Evolutionary conservation across 2,888 invertebrate genomes (phyloP), one percentile per base, ranked within the genome.

Genomic region (Agonopterix alstromeriana): DNA sequence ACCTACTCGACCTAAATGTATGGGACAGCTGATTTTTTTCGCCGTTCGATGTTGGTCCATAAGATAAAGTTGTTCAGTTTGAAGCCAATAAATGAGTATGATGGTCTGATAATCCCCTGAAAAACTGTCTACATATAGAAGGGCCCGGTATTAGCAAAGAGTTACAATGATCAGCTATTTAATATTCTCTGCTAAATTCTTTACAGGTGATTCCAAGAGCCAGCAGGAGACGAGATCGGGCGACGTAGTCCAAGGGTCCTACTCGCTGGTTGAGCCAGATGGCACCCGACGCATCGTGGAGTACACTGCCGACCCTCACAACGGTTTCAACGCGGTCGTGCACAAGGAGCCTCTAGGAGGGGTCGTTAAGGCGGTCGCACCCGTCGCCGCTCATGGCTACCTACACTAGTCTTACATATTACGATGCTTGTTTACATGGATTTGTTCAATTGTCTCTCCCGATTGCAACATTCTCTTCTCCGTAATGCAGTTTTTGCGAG

Each of bases 261-360:
- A 92, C 73, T 91, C 91, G 2, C 70, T 93, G 4, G 84, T 90
- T 1, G 93, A 93, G 58, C 91, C 92, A 0, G 93, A 93, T 63
- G 93, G 93, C 57, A 90, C 91, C 1, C 81, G 92, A 47, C 90
- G 87, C 43, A 85, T 90, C 53, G 92, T 92, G 3, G 91, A 92
- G 58, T 92, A 92, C 73, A 91, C 91, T 8, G 92, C 92, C 7
- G 92, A 92, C 66, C 90, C 92, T n/a, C 82, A 90, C 51, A 92
- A 92, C 62, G 92, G 92, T 3, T 92, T 92, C 80, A 92, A 92
- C 73, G 92, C 92, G 9, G 90, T 92, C 36, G 93, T 93, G 0
- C 91, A 91, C 74, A 91, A 91, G 65, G 90, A 91, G 48, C 91
- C 92, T 1, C 58, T 82, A 0, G 89, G 87, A 0, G 78, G 74